Conservation (phyloP, 1,140 invertebrate species). For the Pygmarrhopalites habei region DNA sequence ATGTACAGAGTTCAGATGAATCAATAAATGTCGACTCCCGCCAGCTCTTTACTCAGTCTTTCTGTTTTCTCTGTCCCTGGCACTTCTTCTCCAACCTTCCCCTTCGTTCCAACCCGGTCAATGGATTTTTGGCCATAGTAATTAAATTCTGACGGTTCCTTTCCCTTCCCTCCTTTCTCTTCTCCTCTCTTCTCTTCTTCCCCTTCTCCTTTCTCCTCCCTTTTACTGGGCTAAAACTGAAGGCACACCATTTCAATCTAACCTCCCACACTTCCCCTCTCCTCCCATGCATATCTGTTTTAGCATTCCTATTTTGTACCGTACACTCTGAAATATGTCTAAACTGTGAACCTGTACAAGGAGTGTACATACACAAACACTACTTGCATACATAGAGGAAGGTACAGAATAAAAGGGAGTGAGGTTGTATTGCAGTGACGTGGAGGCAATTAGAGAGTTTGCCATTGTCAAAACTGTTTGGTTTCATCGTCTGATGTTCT, state of each 20-base stretch:
- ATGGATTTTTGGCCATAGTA: constrained; percentile 24
- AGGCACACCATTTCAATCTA: too few relatives aligned
- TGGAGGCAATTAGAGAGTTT: constrained; percentile 31
- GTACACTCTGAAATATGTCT: too few relatives aligned
- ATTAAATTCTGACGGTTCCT: constrained; percentile 29
- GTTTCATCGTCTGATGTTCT: constrained; percentile 29
- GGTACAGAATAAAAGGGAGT: too few relatives aligned
- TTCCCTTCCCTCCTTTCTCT: constrained; percentile 1
- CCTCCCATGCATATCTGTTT: too few relatives aligned
- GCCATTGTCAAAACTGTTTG: constrained; percentile 34
- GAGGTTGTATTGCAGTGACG: background rate
- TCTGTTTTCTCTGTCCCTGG: background rate
- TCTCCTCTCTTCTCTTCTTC: background rate
- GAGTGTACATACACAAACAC: too few relatives aligned
- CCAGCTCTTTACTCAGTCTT: background rate
- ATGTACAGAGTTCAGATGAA: constrained; percentile 4
- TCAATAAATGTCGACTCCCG: background rate
- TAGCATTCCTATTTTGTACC: too few relatives aligned
- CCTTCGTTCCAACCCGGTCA: background rate
- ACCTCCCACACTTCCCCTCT: too few relatives aligned
- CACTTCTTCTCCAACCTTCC: background rate
- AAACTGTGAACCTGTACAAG: too few relatives aligned
- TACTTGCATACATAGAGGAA: too few relatives aligned
- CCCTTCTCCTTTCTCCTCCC: too few relatives aligned
- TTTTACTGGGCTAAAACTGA: too few relatives aligned